Evolutionary conservation across 1,140 invertebrate species (phyloP), one percentile per base, ranked within the genome.

Genomic region (Leptinotarsa defecta): DNA sequence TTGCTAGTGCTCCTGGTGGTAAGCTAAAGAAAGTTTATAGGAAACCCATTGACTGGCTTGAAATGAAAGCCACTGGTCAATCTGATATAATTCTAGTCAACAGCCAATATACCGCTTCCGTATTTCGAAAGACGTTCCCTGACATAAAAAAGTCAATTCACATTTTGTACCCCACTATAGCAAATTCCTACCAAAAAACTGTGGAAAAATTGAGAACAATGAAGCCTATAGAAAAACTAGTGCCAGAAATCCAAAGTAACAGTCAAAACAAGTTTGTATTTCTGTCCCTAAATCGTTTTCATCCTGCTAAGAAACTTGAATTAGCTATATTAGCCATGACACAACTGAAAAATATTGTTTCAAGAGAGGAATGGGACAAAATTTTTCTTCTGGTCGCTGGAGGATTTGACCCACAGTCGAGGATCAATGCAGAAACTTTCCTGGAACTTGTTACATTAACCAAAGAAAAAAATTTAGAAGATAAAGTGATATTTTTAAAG

Each of bases 211-310:
- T 71, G 2, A 74, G 52, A 74, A 63, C 43, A 3, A 34, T 52
- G 24, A 79, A 79, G 65, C 76, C 74, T 15, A 77, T 82, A 8
- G 63, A 75, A 63, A 71, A 81, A 75, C 70, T 83, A 24, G 79
- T 82, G 13, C 81, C 78, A 67, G 78, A 84, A 75, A 79, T 84
- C 71, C 69, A 43, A 20, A 74, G 52, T 27, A 77, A 87, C 61
- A 84, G 84, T 27, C 83, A 86, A 19, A 88, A 92, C 76, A 88
- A 87, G 65, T 89, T 91, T 81, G 84, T 95, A 62, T 94, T 99
- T 82, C 86, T 99, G 2, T 99, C 98, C 0, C 94, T 99, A 73
- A 99, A 99, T 88, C 90, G 98, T 80, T 99, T 96, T 87, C 98
- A 99, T 84, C 90, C 95, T 13, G 99, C 99, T 84, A 99, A 99